Base-by-base conservation (phyloP, 2,113 vertebrate genomes). In the Leucopsar rothschildi region DNA sequence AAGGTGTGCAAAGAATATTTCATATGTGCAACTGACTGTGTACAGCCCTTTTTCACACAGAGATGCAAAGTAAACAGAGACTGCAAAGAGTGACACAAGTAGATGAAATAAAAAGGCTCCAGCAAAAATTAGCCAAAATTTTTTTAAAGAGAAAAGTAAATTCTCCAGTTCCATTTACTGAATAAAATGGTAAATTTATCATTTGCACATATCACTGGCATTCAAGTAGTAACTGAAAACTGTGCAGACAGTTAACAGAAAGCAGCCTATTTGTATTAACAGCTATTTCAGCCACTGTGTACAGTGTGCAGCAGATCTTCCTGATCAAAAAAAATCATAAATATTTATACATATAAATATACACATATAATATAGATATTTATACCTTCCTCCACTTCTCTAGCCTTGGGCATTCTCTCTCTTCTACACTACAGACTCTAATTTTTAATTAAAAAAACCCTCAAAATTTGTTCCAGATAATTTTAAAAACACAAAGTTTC, bases 241-340 rank as follows among this genome's bases (percentile, higher is more conserved):
- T 42, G 53, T 42, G 68, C 49, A 53, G 47, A 45, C 1, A 56
- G 37, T 44, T 49, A 92, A 60, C 47, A 93, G 63, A 82, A 87
- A 78, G 47, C 33, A 27, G 23, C 14, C 29, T 20, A 31, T 88
- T 88, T 87, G 21, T 56, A 86, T 77, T 81, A 92, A 83, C 44
- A 79, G 37, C 39, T 88, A 86, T 53, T 89, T 52, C 42, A 72
- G 78, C 75, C 57, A 79, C 44, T 68, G 80, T 27, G 19, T 69
- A 76, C 42, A 81, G 40, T 18, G 65, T 96, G 71, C 35, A 96
- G 72, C 37, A 82, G 80, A 95, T 88, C 59, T 89, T 96, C 71
- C 57, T 6, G 22, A 94, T 73, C 92, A 66, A 71, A 50, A 82
- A 83, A 82, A 73, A 0, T 23, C 49, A 57, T 75, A 87, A 75